Evolutionary conservation across 2,888 invertebrate genomes (phyloP).

Genomic region (Trichacis sp.): DNA sequence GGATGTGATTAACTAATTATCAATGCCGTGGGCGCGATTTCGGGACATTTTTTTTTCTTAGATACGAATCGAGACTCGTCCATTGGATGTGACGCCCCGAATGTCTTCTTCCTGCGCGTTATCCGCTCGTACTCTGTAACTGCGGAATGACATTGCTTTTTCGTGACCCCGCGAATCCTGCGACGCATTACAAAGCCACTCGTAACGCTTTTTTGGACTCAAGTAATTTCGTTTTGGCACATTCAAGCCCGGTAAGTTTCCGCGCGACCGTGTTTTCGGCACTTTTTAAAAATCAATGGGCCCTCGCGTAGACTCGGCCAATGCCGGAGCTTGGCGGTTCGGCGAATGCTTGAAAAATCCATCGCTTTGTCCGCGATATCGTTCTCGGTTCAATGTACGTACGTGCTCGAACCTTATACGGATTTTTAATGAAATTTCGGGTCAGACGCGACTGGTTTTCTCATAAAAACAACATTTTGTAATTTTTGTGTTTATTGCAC

Average conservation of each 20-base stretch:
- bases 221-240: conserved; percentile 9
- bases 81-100: conserved; percentile 9
- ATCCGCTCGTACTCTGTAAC: conserved; percentile 9
- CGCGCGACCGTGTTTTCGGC: conserved; percentile 41
- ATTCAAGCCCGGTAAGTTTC: conserved; percentile 38
- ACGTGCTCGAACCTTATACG: no score
- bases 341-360: conserved; percentile 5
- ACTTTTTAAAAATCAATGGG: conserved; percentile 20
- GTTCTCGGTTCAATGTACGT: not conserved
- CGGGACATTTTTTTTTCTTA: not conserved
- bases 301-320: not conserved
- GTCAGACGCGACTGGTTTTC: no score
- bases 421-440: conserved; percentile 1
- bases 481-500: no score
- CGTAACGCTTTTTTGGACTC: conserved; percentile 12
- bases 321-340: no score
- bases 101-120: conserved; percentile 6
- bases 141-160: conserved; percentile 18
- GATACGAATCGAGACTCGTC: not conserved
- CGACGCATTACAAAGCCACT: not conserved
- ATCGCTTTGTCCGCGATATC: conserved; percentile 1
- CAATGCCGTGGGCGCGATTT: not conserved
- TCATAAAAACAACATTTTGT: no score
- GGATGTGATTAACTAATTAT: not conserved
- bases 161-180: not conserved